Percentiles rank a stretch among this genome's conserved stretches.
phyloP scores from a whole-genome alignment of 2,797 vertebrate species.

The Gymnothorax javanicus region DNA sequence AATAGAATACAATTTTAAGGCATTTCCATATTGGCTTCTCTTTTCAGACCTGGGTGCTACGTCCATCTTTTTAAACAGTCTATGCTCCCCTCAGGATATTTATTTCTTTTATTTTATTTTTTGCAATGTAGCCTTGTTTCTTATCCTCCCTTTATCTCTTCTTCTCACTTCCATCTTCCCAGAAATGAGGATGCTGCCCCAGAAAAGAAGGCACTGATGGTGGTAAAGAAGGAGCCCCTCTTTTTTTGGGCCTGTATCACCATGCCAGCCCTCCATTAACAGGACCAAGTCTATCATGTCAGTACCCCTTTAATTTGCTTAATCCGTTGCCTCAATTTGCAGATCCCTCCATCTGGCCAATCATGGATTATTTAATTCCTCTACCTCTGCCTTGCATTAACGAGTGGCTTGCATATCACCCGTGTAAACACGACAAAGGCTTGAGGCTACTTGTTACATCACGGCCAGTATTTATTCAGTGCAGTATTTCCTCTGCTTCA shows the following conservation, averaged over 20 bases:
- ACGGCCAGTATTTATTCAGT: not conserved
- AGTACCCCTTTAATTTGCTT: slow-evolving; percentile 49
- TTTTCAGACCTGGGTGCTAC: too few species aligned
- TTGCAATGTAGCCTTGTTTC: not conserved
- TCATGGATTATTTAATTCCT: not conserved
- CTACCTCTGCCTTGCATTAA: not conserved
- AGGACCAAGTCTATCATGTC: slow-evolving; percentile 90
- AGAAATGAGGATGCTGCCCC: slow-evolving; percentile 71
- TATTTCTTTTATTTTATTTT: not conserved
- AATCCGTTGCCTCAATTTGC: not conserved
- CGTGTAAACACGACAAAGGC: not conserved
- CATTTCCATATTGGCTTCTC: too few species aligned
- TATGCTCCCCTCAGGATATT: not conserved
- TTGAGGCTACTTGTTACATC: not conserved
- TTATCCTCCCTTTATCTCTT: not conserved
- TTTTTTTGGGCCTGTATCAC: slow-evolving; percentile 77
- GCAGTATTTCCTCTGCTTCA: not conserved
- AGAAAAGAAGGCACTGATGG: slow-evolving; percentile 89
- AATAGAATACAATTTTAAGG: too few species aligned
- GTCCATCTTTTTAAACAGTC: too few species aligned
- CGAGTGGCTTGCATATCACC: not conserved
- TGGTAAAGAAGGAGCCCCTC: slow-evolving; percentile 84
- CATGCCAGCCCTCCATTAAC: slow-evolving; percentile 87
- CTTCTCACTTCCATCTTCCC: not conserved
- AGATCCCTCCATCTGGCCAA: not conserved